These are phyloP conservation scores for Conops quadrifasciatus DNA, from an alignment of 2,888 invertebrate genomes.

Conservation along the genomic window DNA sequence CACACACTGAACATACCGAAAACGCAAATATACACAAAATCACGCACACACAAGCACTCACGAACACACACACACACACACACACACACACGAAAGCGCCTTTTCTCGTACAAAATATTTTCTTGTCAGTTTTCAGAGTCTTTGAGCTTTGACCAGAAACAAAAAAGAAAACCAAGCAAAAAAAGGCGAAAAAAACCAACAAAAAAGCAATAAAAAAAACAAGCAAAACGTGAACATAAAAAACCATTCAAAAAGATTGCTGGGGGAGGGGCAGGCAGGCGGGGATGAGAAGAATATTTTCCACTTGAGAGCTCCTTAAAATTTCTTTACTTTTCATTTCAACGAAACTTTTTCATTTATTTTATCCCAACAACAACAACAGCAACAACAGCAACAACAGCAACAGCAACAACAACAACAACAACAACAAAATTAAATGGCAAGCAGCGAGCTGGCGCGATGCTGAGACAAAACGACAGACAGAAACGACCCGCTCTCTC, in stretches of 20 bases:
- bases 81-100: neutral
- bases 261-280: neutral
- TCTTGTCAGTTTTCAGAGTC: constrained; percentile 16
- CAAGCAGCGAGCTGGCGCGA: constrained; percentile 12
- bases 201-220: neutral
- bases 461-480: too few species aligned
- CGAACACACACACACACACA: too few species aligned
- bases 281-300: constrained; percentile 10
- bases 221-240: neutral
- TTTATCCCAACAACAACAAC: constrained; percentile 11
- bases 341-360: constrained; percentile 34
- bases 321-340: constrained; percentile 32
- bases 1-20: too few species aligned
- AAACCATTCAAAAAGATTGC: neutral
- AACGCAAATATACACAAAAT: too few species aligned
- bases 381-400: constrained; percentile 16
- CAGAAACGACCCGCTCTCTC: too few species aligned
- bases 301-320: constrained; percentile 27
- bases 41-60: neutral
- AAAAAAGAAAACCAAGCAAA: neutral
- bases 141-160: constrained; percentile 12
- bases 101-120: neutral
- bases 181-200: neutral
- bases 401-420: constrained; percentile 17
- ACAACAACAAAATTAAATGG: constrained; percentile 26